Evolutionary conservation across 2,113 vertebrate species (phyloP).

Genomic region (Ochotona princeps): DNA sequence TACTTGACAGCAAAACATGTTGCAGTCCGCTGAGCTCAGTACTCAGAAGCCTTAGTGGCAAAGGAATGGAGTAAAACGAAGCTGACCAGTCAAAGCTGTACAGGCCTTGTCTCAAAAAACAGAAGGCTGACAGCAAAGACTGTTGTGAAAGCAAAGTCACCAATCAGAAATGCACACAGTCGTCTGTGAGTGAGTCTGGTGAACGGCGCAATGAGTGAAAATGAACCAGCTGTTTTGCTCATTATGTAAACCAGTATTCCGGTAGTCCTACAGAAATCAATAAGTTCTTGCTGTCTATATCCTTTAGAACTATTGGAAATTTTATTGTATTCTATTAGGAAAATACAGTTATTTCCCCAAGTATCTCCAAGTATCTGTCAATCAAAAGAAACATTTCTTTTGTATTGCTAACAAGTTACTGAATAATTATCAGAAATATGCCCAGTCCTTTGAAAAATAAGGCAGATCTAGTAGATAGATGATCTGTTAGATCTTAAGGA

Average conservation of each 20-base stretch:
- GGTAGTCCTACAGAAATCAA: not conserved
- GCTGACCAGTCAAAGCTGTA: not conserved
- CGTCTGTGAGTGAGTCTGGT: not conserved
- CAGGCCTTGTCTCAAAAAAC: not conserved
- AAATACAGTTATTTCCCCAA: too few relatives aligned
- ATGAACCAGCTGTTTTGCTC: not conserved
- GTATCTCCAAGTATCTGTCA: not conserved
- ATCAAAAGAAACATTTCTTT: not conserved
- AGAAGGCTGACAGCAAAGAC: not conserved
- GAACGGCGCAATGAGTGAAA: conserved; percentile 26
- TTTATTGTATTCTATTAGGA: too few relatives aligned
- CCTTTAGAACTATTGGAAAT: not conserved
- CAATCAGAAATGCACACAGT: not conserved
- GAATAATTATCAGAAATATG: conserved; percentile 1
- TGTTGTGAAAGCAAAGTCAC: conserved; percentile 9
- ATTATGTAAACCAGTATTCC: conserved; percentile 7
- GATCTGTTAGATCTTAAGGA: not conserved
- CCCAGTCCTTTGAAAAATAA: not conserved
- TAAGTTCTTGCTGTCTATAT: not conserved
- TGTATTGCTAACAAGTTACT: not conserved
- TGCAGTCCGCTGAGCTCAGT: not conserved
- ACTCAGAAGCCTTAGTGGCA: not conserved
- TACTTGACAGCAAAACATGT: not conserved
- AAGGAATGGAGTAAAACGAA: not conserved
- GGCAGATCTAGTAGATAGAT: not conserved